Evolutionary conservation across 2,113 vertebrate genomes (phyloP), one percentile per base, ranked within the genome.

Genomic region (Plectropomus leopardus): DNA sequence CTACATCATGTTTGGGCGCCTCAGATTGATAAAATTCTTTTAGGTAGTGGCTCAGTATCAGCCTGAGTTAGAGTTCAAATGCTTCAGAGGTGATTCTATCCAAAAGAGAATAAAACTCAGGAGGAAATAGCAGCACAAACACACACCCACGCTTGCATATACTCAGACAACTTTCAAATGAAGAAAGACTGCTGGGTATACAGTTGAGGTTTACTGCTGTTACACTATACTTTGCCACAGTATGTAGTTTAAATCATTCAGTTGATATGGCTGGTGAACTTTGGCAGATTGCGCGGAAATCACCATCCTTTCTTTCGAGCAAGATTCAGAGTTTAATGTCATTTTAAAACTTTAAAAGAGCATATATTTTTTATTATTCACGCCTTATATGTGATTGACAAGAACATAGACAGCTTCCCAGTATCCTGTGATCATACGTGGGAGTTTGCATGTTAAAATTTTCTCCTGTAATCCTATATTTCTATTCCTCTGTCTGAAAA

Each of bases 11-110:
- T 59, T 32, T 57, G 57, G 26, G 82, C 19, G 65, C 28, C 34
- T 84, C 36, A 47, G 42, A 67, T 30, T 53, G 17, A 61, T 4
- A 47, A 40, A 40, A 40, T 40, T 40, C 36, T 40, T 40, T 40
- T 40, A 9, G 7, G 36, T 10, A 10, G 36, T 40, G 36, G 36
- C 11, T 40, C 36, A 40, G 36, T 5, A 63, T 63, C 23, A 50
- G 36, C 40, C 50, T 45, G 32, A 73, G 28, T 68, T 34, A 24
- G 24, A 21, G 34, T 44, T 34, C n/a, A 24, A 72, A 77, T 51
- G 44, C 7, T 48, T 26, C 10, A 36, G 23, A 55, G 36, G 28
- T 7, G 0, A 47, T 72, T 83, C 13, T 45, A 8, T 61, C 64
- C 26, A 21, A 8, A 24, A 69, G n/a, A 70, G 6, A 53, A 30